Conservation (phyloP, 2,888 invertebrate species). For the Oscheius sp. region DNA sequence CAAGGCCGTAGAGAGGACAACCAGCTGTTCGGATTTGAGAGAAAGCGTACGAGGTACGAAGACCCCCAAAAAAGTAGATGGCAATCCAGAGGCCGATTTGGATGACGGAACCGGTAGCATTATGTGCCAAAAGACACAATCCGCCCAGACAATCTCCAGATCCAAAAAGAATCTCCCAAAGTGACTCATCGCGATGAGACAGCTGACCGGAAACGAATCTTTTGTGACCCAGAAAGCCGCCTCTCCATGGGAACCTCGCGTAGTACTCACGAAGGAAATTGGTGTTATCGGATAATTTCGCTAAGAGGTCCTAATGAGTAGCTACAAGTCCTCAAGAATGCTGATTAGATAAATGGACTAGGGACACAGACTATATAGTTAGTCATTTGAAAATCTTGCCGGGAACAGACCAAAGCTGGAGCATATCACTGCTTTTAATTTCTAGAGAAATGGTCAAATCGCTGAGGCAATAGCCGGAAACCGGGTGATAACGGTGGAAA, state of each 20-base stretch:
- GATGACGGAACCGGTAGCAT: conserved; percentile 17
- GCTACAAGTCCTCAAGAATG: conserved; percentile 22
- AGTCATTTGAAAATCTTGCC: not conserved
- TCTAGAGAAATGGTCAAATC: no score
- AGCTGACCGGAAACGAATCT: conserved; percentile 33
- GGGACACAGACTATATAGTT: not conserved
- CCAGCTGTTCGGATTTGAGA: conserved; percentile 10
- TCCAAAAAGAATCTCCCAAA: conserved; percentile 1
- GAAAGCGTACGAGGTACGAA: not conserved
- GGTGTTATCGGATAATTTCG: conserved; percentile 34
- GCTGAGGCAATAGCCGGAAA: no score
- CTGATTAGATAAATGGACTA: conserved; percentile 25
- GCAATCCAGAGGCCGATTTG: conserved; percentile 8
- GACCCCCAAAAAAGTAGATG: conserved; percentile 8
- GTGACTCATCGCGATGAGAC: not conserved
- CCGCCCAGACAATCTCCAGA: not conserved
- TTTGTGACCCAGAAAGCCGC: conserved; percentile 13
- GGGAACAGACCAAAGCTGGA: no score
- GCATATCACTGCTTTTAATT: no score
- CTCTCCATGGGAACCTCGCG: not conserved
- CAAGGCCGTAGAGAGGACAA: conserved; percentile 14
- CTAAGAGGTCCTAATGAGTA: conserved; percentile 36
- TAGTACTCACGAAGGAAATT: conserved; percentile 24
- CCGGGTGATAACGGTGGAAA: no score
- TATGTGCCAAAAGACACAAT: not conserved